Conservation (phyloP, 1,140 invertebrate genomes). For the Drosophila mauritiana region DNA sequence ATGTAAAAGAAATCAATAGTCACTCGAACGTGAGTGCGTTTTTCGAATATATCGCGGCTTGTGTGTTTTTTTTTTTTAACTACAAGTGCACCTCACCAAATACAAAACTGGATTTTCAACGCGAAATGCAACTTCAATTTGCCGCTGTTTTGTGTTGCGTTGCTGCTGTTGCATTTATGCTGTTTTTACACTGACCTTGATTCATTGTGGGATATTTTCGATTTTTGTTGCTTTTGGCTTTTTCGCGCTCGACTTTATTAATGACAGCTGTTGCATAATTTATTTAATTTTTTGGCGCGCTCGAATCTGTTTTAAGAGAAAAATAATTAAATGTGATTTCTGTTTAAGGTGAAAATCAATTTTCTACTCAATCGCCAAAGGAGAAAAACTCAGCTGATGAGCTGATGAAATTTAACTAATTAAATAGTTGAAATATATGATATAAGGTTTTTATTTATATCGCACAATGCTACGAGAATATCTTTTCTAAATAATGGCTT, state of each 20-base stretch:
- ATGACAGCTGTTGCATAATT: constrained; percentile 82
- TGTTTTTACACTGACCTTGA: constrained; percentile 77
- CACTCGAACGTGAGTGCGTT: constrained; percentile 15
- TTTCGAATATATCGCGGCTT: constrained; percentile 21
- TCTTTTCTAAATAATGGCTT: not conserved
- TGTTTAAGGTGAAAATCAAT: constrained; percentile 51
- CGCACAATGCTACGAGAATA: not conserved
- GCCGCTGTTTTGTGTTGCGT: constrained; percentile 17
- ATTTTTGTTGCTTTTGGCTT: constrained; percentile 42
- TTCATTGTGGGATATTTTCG: constrained; percentile 73
- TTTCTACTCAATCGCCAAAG: constrained; percentile 40
- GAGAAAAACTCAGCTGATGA: constrained; percentile 10
- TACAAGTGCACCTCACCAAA: constrained; percentile 76
- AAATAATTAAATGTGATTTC: constrained; percentile 70
- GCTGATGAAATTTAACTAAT: constrained; percentile 21
- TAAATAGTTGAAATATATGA: constrained; percentile 3
- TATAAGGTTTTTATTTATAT: not conserved
- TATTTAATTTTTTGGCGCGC: constrained; percentile 74
- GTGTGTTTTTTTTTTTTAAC: constrained; percentile 34
- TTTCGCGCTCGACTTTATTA: constrained; percentile 77
- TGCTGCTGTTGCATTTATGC: constrained; percentile 67
- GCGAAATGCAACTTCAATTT: constrained; percentile 76
- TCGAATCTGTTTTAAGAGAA: constrained; percentile 50
- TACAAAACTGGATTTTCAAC: constrained; percentile 81
- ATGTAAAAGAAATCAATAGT: constrained; percentile 47